Evolutionary conservation across 2,797 vertebrate species (phyloP).

Genomic region (Phataginus tricuspis): DNA sequence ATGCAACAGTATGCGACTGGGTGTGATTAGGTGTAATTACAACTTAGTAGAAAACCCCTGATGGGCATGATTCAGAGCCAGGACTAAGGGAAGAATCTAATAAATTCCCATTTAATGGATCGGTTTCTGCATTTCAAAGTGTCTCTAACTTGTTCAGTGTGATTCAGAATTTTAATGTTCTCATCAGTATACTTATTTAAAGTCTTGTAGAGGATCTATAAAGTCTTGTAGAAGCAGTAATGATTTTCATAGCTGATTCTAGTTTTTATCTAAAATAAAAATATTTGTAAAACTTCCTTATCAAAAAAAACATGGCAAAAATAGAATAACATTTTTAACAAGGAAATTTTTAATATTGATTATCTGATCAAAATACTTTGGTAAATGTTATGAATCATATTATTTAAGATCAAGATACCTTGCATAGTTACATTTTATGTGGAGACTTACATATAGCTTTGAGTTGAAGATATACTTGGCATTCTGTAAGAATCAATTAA

Average conservation of each 20-base stretch:
- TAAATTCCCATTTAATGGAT: conserved; percentile 11
- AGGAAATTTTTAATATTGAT: not conserved
- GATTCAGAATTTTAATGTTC: conserved; percentile 5
- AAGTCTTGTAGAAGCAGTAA: not conserved
- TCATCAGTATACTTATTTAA: conserved; percentile 19
- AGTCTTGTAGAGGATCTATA: not conserved
- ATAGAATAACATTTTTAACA: not conserved
- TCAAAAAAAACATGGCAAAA: conserved; percentile 6
- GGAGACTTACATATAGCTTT: not conserved
- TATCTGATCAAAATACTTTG: not conserved
- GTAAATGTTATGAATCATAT: not conserved
- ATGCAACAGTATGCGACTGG: not conserved
- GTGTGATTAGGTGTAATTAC: not conserved
- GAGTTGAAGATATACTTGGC: not conserved
- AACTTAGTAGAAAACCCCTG: not conserved
- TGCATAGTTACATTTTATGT: not conserved
- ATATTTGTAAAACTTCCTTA: not conserved
- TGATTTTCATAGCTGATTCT: not conserved
- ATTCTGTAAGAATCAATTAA: not conserved
- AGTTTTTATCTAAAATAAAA: conserved; percentile 30
- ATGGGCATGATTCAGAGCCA: not conserved
- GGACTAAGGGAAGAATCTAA: not conserved
- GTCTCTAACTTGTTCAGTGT: not conserved
- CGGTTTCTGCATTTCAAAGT: conserved; percentile 41
- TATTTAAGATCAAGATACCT: not conserved